These are phyloP conservation scores for Luehdorfia chinensis DNA, from an alignment of 1,140 invertebrate genomes.

Conservation along the genomic window DNA sequence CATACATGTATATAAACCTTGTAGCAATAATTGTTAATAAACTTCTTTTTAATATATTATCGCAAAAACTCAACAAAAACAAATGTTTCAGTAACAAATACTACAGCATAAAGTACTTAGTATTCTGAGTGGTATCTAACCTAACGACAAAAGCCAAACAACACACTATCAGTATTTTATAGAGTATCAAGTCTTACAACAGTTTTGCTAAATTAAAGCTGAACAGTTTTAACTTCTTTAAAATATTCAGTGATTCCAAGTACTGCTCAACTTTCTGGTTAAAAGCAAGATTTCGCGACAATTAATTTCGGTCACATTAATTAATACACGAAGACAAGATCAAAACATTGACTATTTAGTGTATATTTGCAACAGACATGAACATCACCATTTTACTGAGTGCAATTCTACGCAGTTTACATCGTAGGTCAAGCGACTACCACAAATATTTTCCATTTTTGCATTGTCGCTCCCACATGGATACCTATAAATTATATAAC, in stretches of 20 bases:
- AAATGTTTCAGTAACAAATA: slow-evolving; percentile 68
- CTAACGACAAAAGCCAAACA: slow-evolving; percentile 73
- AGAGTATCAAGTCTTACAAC: slow-evolving; percentile 38
- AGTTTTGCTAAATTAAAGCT: slow-evolving; percentile 28
- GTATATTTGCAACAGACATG: slow-evolving; percentile 56
- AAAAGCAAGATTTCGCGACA: slow-evolving; percentile 28
- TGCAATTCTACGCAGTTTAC: slow-evolving; percentile 59
- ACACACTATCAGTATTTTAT: slow-evolving; percentile 42
- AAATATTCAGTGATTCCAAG: slow-evolving; percentile 31
- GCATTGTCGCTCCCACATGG: slow-evolving; percentile 47
- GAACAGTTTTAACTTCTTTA: slow-evolving; percentile 28
- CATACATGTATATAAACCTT: slow-evolving; percentile 68
- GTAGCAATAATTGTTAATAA: slow-evolving; percentile 68
- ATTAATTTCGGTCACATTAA: slow-evolving; percentile 49
- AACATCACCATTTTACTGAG: slow-evolving; percentile 47
- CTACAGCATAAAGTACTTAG: slow-evolving; percentile 56
- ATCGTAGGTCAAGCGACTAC: slow-evolving; percentile 66
- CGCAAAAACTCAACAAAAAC: slow-evolving; percentile 73
- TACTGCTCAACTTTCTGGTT: slow-evolving; percentile 28
- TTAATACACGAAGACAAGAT: slow-evolving; percentile 63
- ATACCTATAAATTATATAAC: slow-evolving; percentile 77
- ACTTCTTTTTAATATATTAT: slow-evolving; percentile 62
- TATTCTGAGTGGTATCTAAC: slow-evolving; percentile 53
- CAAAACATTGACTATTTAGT: slow-evolving; percentile 58
- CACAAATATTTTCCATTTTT: slow-evolving; percentile 61